Base-by-base conservation (phyloP, 2,113 vertebrate species). In the Clarias magur region DNA sequence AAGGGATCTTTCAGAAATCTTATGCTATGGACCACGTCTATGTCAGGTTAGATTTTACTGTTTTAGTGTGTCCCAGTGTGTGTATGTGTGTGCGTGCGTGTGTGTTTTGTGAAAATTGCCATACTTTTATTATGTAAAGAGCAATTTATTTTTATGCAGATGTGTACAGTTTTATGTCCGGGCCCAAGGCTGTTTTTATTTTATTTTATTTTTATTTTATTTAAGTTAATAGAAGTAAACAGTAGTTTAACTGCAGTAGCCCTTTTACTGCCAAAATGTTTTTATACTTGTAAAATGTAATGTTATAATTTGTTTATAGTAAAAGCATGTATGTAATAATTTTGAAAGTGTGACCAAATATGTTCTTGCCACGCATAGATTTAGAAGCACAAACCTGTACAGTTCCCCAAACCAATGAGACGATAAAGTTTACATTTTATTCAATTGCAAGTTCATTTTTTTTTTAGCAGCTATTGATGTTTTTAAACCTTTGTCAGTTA, bases 261-360 rank as follows among this genome's bases (percentile, higher is more conserved):
- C n/a, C 3, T 91, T 90, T 92, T 84, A 89, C 78, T 87, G 87
- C 72, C 88, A 85, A 60, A 56, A 54, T 87, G 82, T 83, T 92
- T 93, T 93, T 93, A 87, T 94, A 92, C 81, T 34, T 86, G 67
- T 88, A 86, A 90, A 91, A 90, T 89, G 30, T 62, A 86, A 73
- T 86, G 80, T 19, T 82, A 82, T 84, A 73, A 86, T 79, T 83
- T 21, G 83, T 86, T 87, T 86, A 87, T 73, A 90, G 85, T 73
- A 86, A 86, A 90, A 68, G 72, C 62, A 85, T 89, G 86, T 86
- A 80, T 70, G 76, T 81, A 86, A 85, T 65, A 25, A 82, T 82
- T 84, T 85, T 85, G 63, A 12, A 90, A 81, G 65, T 85, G 67
- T 65, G 54, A 70, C 25, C 25, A 78, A 84, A 30, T 70, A 15